Evolutionary conservation across 1,140 invertebrate species (phyloP).

Genomic region (Drosophila asahinai): DNA sequence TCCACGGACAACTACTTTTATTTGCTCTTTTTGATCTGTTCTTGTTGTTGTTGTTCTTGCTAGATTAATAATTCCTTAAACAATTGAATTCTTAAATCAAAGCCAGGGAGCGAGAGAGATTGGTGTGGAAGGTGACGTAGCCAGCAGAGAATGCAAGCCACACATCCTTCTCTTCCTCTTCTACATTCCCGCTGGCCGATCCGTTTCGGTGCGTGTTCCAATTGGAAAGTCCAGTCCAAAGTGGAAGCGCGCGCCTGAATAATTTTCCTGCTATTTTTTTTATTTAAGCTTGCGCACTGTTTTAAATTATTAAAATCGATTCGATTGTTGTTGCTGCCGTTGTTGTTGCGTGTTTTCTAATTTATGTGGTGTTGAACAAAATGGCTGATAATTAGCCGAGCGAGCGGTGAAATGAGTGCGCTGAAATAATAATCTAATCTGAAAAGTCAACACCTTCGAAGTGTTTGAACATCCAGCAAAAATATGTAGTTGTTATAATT

Average conservation of each 20-base stretch:
- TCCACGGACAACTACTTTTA: slow-evolving; percentile 55
- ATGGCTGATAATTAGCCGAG: slow-evolving; percentile 59
- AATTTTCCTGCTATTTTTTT: slow-evolving; percentile 9
- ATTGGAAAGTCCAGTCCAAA: slow-evolving; percentile 67
- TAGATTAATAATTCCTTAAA: slow-evolving; percentile 25
- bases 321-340: slow-evolving; percentile 33
- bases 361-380: slow-evolving; percentile 68
- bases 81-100: slow-evolving; percentile 21
- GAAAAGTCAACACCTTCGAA: slow-evolving; percentile 48
- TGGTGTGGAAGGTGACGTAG: slow-evolving; percentile 31
- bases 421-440: slow-evolving; percentile 51
- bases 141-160: slow-evolving; percentile 9
- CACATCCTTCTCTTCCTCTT: slow-evolving; percentile 22
- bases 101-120: background rate
- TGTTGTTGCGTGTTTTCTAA: slow-evolving; percentile 46
- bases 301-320: slow-evolving; percentile 41
- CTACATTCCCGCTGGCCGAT: slow-evolving; percentile 26
- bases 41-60: slow-evolving; percentile 31
- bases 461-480: slow-evolving; percentile 47
- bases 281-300: background rate
- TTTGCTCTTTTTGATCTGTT: slow-evolving; percentile 4
- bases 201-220: slow-evolving; percentile 57
- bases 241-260: slow-evolving; percentile 57
- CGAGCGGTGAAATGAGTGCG: slow-evolving; percentile 31
- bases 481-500: slow-evolving; percentile 68